phyloP scores from a whole-genome alignment of 2,113 vertebrate species.

The Stictonetta naevosa region DNA sequence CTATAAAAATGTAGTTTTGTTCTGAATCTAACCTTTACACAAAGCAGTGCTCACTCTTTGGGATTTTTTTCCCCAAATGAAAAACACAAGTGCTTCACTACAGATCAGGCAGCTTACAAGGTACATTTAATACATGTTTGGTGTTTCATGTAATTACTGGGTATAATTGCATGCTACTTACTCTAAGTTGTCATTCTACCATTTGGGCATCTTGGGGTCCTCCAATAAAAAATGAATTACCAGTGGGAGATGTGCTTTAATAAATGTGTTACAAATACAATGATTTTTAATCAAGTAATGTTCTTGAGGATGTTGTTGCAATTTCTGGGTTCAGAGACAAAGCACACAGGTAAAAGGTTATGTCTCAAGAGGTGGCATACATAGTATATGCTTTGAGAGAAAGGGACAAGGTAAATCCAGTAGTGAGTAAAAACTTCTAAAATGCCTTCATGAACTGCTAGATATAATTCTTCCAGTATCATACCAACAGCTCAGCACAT shows the following conservation, averaged over 20 bases:
- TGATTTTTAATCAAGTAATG: not conserved
- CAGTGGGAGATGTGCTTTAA: not conserved
- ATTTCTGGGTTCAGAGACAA: not conserved
- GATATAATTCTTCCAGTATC: not conserved
- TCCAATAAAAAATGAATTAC: not conserved
- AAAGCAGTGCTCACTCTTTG: not conserved
- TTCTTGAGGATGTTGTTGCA: not conserved
- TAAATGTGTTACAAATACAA: not conserved
- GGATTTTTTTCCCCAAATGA: not conserved
- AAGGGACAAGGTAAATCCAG: not conserved
- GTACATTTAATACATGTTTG: not conserved
- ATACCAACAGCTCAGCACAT: not conserved
- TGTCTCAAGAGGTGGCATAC: not conserved
- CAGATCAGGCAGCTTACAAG: not conserved
- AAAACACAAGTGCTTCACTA: not conserved
- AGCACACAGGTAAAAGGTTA: not conserved
- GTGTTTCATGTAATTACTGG: not conserved
- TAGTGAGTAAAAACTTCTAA: not conserved
- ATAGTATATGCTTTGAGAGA: not conserved
- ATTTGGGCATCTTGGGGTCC: not conserved
- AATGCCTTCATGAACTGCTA: not conserved
- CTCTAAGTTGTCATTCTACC: not conserved
- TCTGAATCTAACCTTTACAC: slow-evolving; percentile 17
- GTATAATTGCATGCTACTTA: not conserved
- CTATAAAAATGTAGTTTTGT: not conserved